These are phyloP conservation scores for Chelonoidis abingdonii DNA, from an alignment of 2,113 vertebrate genomes.

Conservation along the genomic window DNA sequence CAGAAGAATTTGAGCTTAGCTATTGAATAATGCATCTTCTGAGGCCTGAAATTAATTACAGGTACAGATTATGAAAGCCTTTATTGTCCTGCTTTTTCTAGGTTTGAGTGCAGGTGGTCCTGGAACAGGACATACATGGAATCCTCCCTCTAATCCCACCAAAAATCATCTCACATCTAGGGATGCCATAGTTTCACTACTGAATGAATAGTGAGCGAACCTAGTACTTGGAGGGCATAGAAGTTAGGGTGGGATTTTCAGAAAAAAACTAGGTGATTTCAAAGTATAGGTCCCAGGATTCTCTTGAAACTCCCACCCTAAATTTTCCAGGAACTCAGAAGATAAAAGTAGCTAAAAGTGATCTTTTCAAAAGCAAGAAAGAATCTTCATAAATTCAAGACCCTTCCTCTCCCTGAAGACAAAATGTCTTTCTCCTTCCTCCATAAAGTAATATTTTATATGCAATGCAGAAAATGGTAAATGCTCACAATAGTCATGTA, in stretches of 20 bases:
- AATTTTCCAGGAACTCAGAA: neutral
- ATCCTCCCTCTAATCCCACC: neutral
- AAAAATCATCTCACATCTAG: neutral
- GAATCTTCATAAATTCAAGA: neutral
- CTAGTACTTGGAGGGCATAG: neutral
- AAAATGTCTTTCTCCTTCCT: neutral
- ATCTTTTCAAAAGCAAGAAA: neutral
- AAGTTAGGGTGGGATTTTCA: neutral
- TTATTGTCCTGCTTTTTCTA: neutral
- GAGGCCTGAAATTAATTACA: neutral
- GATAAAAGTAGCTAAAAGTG: neutral
- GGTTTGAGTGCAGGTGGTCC: neutral
- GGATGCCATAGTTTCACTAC: neutral
- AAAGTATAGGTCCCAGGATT: neutral
- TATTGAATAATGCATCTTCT: neutral
- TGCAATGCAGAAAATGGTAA: neutral
- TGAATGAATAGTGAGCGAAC: neutral
- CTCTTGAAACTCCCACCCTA: neutral
- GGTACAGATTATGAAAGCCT: neutral
- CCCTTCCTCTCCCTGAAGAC: neutral
- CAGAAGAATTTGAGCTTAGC: neutral
- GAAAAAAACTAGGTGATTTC: neutral
- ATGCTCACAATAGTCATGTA: neutral
- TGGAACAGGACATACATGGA: neutral
- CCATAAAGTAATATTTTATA: neutral